Evolutionary conservation across 2,797 vertebrate genomes (phyloP).

Genomic region (Mycteria americana): DNA sequence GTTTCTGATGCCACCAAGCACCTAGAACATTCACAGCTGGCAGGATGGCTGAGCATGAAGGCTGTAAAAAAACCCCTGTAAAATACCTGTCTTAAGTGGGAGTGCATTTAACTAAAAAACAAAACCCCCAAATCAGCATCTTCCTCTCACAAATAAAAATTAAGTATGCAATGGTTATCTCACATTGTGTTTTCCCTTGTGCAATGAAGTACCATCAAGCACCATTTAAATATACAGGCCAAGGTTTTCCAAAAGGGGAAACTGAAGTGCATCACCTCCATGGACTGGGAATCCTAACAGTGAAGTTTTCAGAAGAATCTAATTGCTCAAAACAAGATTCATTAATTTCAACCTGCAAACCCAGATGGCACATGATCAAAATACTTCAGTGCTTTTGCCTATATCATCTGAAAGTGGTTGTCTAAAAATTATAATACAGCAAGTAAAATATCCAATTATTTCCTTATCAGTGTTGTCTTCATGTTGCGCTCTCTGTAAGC

Average conservation of each 20-base stretch:
- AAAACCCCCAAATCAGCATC: not conserved
- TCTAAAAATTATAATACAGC: not conserved
- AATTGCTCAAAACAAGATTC: not conserved
- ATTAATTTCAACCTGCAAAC: not conserved
- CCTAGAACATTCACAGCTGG: not conserved
- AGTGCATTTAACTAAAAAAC: not conserved
- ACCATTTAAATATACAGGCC: not conserved
- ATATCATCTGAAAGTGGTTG: not conserved
- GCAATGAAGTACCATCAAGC: not conserved
- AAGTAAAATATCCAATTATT: not conserved
- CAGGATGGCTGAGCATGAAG: fast-evolving
- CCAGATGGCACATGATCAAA: not conserved
- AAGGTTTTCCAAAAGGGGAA: not conserved
- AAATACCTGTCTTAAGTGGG: not conserved
- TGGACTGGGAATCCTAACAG: not conserved
- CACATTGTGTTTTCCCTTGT: not conserved
- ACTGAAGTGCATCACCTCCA: not conserved
- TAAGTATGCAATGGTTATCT: not conserved
- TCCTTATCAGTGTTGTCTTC: not conserved
- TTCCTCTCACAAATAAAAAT: not conserved
- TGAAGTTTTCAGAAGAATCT: not conserved
- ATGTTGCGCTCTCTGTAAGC: not conserved
- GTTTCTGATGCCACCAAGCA: not conserved
- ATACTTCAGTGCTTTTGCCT: not conserved
- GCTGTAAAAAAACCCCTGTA: not conserved